Percentiles rank a stretch among this genome's conserved stretches.
Conservation (phyloP, 2,888 invertebrate genomes). For the Protophormia terraenovae region DNA sequence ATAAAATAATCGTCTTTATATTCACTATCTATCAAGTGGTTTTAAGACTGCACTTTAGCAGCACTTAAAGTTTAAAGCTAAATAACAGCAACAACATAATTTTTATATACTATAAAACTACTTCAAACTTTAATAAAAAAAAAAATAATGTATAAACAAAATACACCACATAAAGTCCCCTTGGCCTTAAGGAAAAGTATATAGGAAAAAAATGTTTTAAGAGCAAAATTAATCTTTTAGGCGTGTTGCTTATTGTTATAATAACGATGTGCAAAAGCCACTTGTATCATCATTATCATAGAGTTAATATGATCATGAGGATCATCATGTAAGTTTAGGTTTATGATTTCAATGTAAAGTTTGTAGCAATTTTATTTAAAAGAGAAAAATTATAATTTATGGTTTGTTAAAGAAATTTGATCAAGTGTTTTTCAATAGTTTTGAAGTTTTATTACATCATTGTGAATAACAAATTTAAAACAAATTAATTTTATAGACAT, state of each 20-base stretch:
- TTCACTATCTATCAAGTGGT: slow-evolving; percentile 51
- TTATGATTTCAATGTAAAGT: slow-evolving; percentile 1
- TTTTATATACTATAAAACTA: slow-evolving; percentile 40
- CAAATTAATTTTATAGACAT: slow-evolving; percentile 9
- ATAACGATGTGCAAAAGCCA: slow-evolving; percentile 80
- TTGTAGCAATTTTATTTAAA: slow-evolving; percentile 1
- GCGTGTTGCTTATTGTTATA: slow-evolving; percentile 78
- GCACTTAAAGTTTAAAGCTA: slow-evolving; percentile 56
- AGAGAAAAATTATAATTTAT: no score
- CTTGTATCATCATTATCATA: slow-evolving; percentile 73
- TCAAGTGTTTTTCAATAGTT: slow-evolving; percentile 37
- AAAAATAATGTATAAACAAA: slow-evolving; percentile 6
- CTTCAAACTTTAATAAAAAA: slow-evolving; percentile 45
- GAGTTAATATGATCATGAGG: slow-evolving; percentile 42
- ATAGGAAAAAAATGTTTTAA: slow-evolving; percentile 5
- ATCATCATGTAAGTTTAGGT: slow-evolving; percentile 43
- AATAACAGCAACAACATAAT: slow-evolving; percentile 54
- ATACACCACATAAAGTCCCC: not conserved
- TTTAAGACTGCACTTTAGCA: slow-evolving; percentile 64
- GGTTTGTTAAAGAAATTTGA: slow-evolving; percentile 2
- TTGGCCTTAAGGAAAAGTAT: slow-evolving; percentile 9
- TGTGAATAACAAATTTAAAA: slow-evolving; percentile 43
- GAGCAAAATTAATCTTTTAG: slow-evolving; percentile 77
- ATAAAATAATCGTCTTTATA: slow-evolving; percentile 58
- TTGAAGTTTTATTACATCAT: not conserved